phyloP scores from a whole-genome alignment of 2,888 invertebrate species.

The Glomeris marginata region DNA sequence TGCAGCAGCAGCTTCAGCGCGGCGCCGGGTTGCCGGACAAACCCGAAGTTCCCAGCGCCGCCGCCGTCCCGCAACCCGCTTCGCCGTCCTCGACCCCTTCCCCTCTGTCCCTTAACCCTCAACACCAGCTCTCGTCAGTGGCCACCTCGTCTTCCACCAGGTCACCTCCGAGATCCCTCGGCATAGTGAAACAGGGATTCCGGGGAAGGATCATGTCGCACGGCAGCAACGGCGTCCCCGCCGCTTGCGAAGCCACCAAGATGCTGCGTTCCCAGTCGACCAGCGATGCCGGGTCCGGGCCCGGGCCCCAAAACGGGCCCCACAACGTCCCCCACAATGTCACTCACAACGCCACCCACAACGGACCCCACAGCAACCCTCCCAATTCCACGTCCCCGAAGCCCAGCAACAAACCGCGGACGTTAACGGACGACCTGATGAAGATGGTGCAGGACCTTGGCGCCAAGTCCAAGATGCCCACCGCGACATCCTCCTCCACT shows the following conservation, averaged over 20 bases:
- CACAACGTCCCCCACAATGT: background rate
- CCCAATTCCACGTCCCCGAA: background rate
- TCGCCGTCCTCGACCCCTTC: background rate
- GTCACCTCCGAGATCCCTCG: background rate
- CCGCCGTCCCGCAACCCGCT: too few relatives aligned
- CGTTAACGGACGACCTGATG: constrained; percentile 18
- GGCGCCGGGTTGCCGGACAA: too few relatives aligned
- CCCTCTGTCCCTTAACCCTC: background rate
- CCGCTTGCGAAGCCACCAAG: too few relatives aligned
- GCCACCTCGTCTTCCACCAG: background rate
- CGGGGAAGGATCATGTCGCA: constrained; percentile 1
- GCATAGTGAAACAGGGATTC: background rate
- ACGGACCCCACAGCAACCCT: background rate
- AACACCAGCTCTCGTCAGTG: background rate
- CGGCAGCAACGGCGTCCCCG: background rate
- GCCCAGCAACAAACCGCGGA: constrained; percentile 17
- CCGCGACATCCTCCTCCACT: background rate
- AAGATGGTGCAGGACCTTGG: constrained; percentile 13
- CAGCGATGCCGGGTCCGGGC: too few relatives aligned
- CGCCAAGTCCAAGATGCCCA: background rate
- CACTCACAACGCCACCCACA: background rate
- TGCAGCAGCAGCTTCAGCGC: constrained; percentile 9
- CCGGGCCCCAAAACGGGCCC: too few relatives aligned
- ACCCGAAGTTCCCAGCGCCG: too few relatives aligned
- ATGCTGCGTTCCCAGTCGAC: too few relatives aligned